Conservation (phyloP, 1,140 invertebrate species). For the Brachionus rotundiformis region DNA sequence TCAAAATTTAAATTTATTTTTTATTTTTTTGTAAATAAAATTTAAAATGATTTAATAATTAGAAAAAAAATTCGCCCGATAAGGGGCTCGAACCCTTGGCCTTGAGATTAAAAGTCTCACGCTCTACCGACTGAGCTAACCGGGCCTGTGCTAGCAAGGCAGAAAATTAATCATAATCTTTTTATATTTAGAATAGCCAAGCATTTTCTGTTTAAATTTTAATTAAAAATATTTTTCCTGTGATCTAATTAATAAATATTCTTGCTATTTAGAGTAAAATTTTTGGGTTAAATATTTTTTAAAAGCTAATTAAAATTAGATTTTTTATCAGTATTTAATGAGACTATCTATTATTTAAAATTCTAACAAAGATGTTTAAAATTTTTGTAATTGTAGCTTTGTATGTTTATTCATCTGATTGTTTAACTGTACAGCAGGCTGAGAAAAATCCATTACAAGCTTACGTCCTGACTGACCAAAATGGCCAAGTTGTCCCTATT, state of each 20-base stretch:
- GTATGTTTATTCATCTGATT: neutral
- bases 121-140: slow-evolving; percentile 47
- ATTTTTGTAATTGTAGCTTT: neutral
- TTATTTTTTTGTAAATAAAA: neutral
- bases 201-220: no score
- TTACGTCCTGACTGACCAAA: slow-evolving; percentile 11
- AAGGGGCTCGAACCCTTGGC: slow-evolving; percentile 46
- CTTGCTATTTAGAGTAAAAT: neutral
- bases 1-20: no score
- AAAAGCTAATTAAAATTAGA: no score
- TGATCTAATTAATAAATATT: neutral
- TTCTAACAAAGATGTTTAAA: slow-evolving; percentile 1
- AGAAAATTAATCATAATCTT: no score
- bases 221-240: no score
- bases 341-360: no score
- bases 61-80: neutral
- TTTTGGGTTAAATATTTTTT: neutral
- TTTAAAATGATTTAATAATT: neutral
- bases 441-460: slow-evolving; percentile 44
- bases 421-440: neutral
- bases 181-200: no score
- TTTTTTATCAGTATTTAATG: neutral
- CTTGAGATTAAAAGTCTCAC: slow-evolving; percentile 48
- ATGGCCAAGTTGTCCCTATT: neutral
- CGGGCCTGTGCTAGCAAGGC: neutral